phyloP scores from a whole-genome alignment of 1,140 invertebrate genomes.

The Diploscapter pachys region DNA sequence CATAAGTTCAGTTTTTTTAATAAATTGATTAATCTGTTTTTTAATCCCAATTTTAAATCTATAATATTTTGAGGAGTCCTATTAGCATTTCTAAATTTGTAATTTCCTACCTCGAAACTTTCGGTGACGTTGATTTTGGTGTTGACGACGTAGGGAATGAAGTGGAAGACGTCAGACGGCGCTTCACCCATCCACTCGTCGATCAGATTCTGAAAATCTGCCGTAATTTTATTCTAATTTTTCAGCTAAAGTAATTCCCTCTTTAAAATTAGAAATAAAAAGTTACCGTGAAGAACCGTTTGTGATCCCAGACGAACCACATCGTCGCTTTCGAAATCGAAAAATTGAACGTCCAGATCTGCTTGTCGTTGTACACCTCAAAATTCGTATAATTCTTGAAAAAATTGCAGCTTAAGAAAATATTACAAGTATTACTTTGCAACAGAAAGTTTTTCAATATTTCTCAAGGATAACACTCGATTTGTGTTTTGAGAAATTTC shows the following conservation, averaged over 20 bases:
- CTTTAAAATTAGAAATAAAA: conserved; percentile 15
- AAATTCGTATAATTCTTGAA: background rate
- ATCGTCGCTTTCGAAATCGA: conserved; percentile 61
- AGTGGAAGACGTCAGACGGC: conserved; percentile 82
- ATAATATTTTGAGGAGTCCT: too few relatives aligned
- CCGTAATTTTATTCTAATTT: background rate
- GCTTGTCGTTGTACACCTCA: conserved; percentile 61
- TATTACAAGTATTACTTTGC: too few relatives aligned
- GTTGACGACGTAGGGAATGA: conserved; percentile 94
- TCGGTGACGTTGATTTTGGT: conserved; percentile 76
- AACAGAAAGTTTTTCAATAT: too few relatives aligned
- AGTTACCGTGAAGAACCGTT: conserved; percentile 60
- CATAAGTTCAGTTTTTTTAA: too few relatives aligned
- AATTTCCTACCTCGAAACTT: conserved; percentile 14
- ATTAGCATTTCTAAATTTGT: too few relatives aligned
- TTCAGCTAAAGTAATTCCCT: background rate
- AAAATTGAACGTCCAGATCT: conserved; percentile 61
- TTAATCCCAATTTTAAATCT: too few relatives aligned
- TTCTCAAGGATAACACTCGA: too few relatives aligned
- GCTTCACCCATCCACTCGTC: conserved; percentile 89
- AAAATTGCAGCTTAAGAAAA: too few relatives aligned
- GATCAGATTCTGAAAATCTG: conserved; percentile 70
- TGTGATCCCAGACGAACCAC: conserved; percentile 63
- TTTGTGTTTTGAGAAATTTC: too few relatives aligned
- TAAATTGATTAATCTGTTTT: too few relatives aligned